These are phyloP conservation scores for Mellivora capensis DNA, from an alignment of 2,113 vertebrate genomes.

Conservation along the genomic window DNA sequence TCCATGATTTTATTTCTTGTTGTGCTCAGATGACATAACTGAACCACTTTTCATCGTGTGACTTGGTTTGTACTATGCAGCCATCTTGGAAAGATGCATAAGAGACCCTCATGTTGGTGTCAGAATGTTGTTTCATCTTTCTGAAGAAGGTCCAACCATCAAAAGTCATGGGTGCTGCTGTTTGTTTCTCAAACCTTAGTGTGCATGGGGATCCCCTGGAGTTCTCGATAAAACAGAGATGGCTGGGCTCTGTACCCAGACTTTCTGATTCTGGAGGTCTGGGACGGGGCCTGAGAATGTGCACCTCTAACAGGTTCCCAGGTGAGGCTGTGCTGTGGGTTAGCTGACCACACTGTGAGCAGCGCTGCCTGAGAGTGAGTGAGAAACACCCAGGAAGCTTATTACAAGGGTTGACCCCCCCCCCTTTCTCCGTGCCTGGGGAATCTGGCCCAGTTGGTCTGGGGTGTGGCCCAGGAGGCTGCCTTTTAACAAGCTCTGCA, in stretches of 20 bases:
- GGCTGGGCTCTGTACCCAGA: neutral
- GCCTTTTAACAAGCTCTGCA: neutral
- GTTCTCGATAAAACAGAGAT: neutral
- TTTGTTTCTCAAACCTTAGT: neutral
- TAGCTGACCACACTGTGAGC: neutral
- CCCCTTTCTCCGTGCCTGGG: neutral
- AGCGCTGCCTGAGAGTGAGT: neutral
- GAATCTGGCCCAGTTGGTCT: neutral
- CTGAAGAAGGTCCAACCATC: neutral
- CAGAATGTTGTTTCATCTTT: neutral
- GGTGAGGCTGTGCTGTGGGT: neutral
- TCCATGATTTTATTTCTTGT: neutral
- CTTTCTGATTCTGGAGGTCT: neutral
- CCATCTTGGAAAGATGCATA: neutral
- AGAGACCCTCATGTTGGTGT: neutral
- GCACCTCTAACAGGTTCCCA: neutral
- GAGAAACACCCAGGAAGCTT: neutral
- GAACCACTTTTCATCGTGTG: neutral
- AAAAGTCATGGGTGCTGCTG: neutral
- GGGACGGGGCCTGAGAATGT: neutral
- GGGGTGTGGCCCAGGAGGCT: neutral
- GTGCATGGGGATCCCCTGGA: neutral
- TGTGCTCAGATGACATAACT: neutral
- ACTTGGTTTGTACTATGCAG: neutral
- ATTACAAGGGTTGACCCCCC: neutral